Conservation (phyloP, 2,888 invertebrate genomes). For the Parnassius orleans region DNA sequence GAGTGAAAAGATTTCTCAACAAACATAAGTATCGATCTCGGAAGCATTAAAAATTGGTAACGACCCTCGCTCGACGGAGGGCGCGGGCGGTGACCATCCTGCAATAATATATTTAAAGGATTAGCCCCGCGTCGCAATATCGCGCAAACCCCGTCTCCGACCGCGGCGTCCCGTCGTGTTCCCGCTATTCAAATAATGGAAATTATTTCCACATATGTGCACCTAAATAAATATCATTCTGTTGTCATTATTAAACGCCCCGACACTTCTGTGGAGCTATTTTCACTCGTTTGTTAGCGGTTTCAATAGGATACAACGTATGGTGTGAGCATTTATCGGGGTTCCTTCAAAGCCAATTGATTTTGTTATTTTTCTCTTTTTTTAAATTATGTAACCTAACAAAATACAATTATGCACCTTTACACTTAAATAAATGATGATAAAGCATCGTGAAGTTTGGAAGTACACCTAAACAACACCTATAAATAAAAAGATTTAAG, state of each 20-base stretch:
- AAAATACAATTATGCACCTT: not conserved
- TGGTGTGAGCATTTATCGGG: slow-evolving; percentile 34
- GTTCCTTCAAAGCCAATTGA: slow-evolving; percentile 11
- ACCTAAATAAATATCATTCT: slow-evolving; percentile 78
- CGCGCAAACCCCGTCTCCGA: slow-evolving; percentile 68
- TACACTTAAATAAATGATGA: not conserved
- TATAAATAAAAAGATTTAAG: slow-evolving; percentile 26
- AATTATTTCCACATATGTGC: slow-evolving; percentile 80
- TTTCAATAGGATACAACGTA: slow-evolving; percentile 49
- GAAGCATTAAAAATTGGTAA: slow-evolving; percentile 65
- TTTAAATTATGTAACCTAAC: not conserved
- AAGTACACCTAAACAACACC: slow-evolving; percentile 3
- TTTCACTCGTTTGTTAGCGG: slow-evolving; percentile 66
- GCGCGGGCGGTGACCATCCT: slow-evolving; percentile 64
- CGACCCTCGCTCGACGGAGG: slow-evolving; percentile 56
- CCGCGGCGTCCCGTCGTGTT: slow-evolving; percentile 32
- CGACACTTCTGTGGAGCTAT: slow-evolving; percentile 62
- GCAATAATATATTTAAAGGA: slow-evolving; percentile 82
- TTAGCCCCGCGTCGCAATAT: slow-evolving; percentile 76
- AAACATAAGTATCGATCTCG: slow-evolving; percentile 71
- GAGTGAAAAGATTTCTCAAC: slow-evolving; percentile 48
- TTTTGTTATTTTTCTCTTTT: not conserved
- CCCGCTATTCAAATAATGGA: slow-evolving; percentile 77
- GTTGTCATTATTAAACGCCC: slow-evolving; percentile 71
- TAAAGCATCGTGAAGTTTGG: not conserved